phyloP scores from a whole-genome alignment of 1,140 invertebrate genomes.

The Hestina assimilis region DNA sequence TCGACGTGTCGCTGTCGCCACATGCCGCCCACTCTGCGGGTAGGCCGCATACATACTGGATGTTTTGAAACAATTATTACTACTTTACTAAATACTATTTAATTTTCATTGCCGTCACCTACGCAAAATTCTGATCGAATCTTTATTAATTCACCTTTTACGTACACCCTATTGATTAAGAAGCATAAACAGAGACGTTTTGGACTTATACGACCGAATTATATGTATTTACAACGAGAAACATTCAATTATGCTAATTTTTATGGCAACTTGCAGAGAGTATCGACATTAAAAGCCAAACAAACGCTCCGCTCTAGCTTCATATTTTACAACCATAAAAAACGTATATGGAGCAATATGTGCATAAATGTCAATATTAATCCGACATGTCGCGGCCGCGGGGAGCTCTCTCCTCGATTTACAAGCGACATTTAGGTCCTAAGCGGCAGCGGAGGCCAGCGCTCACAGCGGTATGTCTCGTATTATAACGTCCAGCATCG shows the following conservation, averaged over 20 bases:
- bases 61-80: constrained; percentile 35
- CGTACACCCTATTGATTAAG: constrained; percentile 52
- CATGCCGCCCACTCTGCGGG: constrained; percentile 63
- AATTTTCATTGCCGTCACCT: constrained; percentile 34
- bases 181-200: constrained; percentile 57
- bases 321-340: constrained; percentile 76
- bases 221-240: constrained; percentile 63
- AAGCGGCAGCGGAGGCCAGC: constrained; percentile 43
- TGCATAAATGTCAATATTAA: constrained; percentile 76
- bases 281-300: constrained; percentile 58
- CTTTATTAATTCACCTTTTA: constrained; percentile 42
- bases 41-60: constrained; percentile 36
- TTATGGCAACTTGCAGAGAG: constrained; percentile 63
- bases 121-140: constrained; percentile 36
- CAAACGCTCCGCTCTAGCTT: constrained; percentile 57
- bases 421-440: constrained; percentile 54
- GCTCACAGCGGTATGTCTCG: constrained; percentile 65
- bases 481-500: constrained; percentile 65
- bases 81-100: constrained; percentile 25
- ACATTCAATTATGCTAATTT: constrained; percentile 75
- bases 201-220: constrained; percentile 53
- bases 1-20: constrained; percentile 61
- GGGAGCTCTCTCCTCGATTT: constrained; percentile 47
- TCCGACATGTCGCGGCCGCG: constrained; percentile 33
- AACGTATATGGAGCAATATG: constrained; percentile 77